Percentiles rank a stretch among this genome's conserved stretches.
Conservation (phyloP, 1,140 invertebrate species). For the Pseudobourletiella spinata region DNA sequence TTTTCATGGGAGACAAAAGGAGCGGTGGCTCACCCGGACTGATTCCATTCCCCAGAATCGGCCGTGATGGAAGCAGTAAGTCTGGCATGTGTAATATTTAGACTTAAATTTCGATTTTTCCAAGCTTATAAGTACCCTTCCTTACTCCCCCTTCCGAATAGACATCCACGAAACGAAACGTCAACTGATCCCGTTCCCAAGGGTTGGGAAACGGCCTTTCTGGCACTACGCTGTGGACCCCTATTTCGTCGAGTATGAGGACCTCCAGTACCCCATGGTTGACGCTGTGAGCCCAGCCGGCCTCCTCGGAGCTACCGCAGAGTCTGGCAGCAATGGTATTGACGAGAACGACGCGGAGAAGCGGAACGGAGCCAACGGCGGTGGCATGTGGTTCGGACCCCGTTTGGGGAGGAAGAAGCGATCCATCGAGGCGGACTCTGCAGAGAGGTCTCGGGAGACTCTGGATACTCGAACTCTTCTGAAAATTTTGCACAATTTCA, state of each 20-base stretch:
- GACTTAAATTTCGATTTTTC: not conserved
- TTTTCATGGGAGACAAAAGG: slow-evolving; percentile 23
- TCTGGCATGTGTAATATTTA: not conserved
- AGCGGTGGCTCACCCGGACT: slow-evolving; percentile 28
- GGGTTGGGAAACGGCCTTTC: slow-evolving; percentile 30
- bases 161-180: slow-evolving; percentile 30
- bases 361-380: slow-evolving; percentile 4
- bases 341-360: slow-evolving; percentile 26
- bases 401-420: slow-evolving; percentile 31
- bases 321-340: not conserved
- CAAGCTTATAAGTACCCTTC: not conserved
- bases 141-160: not conserved
- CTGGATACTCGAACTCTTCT: slow-evolving; percentile 28
- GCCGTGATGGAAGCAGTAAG: slow-evolving; percentile 15
- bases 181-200: slow-evolving; percentile 35
- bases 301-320: not conserved
- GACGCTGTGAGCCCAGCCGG: not conserved
- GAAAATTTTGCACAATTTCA: slow-evolving; percentile 34
- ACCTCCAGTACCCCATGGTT: slow-evolving; percentile 4
- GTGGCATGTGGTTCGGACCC: slow-evolving; percentile 36
- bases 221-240: slow-evolving; percentile 22
- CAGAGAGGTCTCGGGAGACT: slow-evolving; percentile 2
- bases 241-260: slow-evolving; percentile 30
- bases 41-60: slow-evolving; percentile 34
- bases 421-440: slow-evolving; percentile 10